Percentiles rank a stretch among this genome's conserved stretches.
phyloP scores from a whole-genome alignment of 1,140 invertebrate species.

The Sesamia nonagrioides region DNA sequence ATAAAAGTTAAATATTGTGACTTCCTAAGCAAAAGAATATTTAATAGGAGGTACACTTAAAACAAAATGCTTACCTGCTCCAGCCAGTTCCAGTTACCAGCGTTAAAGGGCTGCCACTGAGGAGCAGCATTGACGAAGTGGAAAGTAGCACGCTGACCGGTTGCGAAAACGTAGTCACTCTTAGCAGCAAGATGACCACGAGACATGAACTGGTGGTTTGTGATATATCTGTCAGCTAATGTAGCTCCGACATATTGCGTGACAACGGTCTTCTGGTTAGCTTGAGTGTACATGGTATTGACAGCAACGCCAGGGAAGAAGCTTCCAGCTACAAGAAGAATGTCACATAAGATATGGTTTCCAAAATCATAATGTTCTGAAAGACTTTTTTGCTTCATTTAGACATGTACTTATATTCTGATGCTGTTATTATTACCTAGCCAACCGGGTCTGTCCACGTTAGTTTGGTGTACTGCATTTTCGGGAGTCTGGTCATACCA shows the following conservation, averaged over 20 bases:
- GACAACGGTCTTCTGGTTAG: conserved; percentile 68
- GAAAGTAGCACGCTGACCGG: conserved; percentile 90
- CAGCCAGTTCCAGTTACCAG: conserved; percentile 89
- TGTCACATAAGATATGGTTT: not conserved
- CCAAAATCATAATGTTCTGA: not conserved
- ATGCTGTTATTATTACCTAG: conserved; percentile 60
- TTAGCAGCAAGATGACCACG: conserved; percentile 91
- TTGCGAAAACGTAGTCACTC: conserved; percentile 89
- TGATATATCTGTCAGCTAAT: conserved; percentile 75
- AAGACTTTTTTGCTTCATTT: too few species aligned
- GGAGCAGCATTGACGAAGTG: conserved; percentile 90
- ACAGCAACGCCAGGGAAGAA: conserved; percentile 77
- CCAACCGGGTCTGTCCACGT: conserved; percentile 76
- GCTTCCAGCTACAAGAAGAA: conserved; percentile 68
- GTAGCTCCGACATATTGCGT: conserved; percentile 66
- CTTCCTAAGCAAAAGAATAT: not conserved
- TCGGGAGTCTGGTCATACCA: conserved; percentile 72
- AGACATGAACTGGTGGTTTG: conserved; percentile 82
- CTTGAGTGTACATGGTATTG: conserved; percentile 78
- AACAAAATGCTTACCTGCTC: conserved; percentile 71
- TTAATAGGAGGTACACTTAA: not conserved
- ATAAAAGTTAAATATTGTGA: not conserved
- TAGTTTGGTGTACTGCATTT: conserved; percentile 73
- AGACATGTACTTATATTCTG: too few species aligned
- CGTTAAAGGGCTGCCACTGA: conserved; percentile 91